Percentiles rank a stretch among this genome's conserved stretches.
phyloP scores from a whole-genome alignment of 2,113 vertebrate species.

The Pantherophis guttatus region DNA sequence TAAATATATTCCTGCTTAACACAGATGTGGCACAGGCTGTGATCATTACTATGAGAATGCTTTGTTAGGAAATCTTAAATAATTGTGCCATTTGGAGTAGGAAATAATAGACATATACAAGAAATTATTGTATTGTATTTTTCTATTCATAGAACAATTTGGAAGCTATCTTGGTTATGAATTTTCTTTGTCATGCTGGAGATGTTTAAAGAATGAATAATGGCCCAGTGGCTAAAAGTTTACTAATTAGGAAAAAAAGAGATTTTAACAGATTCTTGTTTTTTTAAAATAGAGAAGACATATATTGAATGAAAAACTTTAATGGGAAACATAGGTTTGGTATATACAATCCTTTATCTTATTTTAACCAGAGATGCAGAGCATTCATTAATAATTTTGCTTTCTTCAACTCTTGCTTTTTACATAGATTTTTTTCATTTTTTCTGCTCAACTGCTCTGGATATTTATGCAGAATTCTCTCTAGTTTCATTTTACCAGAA shows the following conservation, averaged over 20 bases:
- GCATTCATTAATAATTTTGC: neutral
- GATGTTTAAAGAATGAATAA: neutral
- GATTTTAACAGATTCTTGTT: neutral
- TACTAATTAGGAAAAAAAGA: neutral
- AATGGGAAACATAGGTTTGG: neutral
- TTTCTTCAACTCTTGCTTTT: slow-evolving; percentile 1
- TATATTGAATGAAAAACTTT: neutral
- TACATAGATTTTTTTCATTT: neutral
- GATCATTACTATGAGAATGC: neutral
- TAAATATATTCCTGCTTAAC: neutral
- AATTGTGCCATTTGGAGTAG: neutral
- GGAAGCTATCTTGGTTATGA: neutral
- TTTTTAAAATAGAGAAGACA: neutral
- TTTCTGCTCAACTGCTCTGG: neutral
- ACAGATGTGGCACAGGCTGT: neutral
- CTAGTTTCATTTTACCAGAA: neutral
- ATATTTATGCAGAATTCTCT: neutral
- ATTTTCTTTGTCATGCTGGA: neutral
- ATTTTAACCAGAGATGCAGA: neutral
- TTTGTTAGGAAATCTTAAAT: neutral
- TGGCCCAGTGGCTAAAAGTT: neutral
- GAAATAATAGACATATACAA: neutral
- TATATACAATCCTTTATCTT: neutral
- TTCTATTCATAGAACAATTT: neutral
- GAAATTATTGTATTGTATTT: neutral